Conservation (phyloP, 2,797 vertebrate genomes). For the Cercopithecus diana region DNA sequence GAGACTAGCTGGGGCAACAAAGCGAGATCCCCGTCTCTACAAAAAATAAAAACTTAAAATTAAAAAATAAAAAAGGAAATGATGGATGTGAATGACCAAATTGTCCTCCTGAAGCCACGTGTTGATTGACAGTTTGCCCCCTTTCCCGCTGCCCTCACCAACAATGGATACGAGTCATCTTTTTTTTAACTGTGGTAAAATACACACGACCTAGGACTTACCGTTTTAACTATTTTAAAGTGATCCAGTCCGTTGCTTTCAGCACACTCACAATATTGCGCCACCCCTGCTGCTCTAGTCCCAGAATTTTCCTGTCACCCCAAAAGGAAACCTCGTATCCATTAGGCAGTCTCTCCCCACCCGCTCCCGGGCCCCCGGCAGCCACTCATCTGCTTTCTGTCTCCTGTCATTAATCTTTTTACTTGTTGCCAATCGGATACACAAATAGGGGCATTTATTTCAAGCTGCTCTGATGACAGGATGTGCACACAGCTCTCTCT, state of each 20-base stretch:
- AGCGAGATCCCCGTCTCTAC: too few species aligned
- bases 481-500: neutral
- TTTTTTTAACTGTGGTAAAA: neutral
- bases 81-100: neutral
- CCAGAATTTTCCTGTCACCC: neutral
- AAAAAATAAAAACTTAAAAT: too few species aligned
- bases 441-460: neutral
- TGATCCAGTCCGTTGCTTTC: neutral
- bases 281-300: too few species aligned
- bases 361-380: too few species aligned
- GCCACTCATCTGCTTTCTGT: neutral
- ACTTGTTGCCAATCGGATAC: too few species aligned
- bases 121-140: rapidly evolving
- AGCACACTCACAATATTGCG: rapidly evolving
- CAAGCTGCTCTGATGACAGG: neutral
- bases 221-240: neutral
- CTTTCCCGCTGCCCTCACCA: rapidly evolving
- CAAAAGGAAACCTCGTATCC: too few species aligned
- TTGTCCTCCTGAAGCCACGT: rapidly evolving
- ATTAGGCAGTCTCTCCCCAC: too few species aligned
- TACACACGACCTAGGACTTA: neutral
- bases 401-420: neutral
- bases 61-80: neutral
- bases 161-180: rapidly evolving
- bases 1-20: too few species aligned